Percentiles rank a stretch among this genome's conserved stretches.
phyloP scores from a whole-genome alignment of 2,113 vertebrate species.

The Camarhynchus parvulus region DNA sequence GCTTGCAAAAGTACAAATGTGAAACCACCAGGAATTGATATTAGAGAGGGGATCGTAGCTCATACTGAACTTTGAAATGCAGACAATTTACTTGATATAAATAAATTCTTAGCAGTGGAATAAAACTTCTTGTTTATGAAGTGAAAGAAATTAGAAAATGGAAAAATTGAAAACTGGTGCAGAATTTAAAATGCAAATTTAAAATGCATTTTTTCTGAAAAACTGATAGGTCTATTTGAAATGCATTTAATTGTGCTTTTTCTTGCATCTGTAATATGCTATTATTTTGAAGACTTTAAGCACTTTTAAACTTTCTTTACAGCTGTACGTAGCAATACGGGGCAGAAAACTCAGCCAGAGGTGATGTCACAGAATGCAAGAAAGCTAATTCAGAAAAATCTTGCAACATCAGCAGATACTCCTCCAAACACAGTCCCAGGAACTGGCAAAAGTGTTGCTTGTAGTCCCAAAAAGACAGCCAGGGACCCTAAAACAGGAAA shows the following conservation, averaged over 20 bases:
- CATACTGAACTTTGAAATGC: neutral
- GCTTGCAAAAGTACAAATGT: neutral
- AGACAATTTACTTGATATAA: neutral
- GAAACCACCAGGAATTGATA: neutral
- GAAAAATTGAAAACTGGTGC: neutral
- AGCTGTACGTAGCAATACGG: conserved; percentile 93
- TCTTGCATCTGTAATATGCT: neutral
- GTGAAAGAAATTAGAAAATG: neutral
- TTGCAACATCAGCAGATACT: conserved; percentile 93
- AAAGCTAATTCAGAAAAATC: conserved; percentile 89
- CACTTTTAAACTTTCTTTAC: neutral
- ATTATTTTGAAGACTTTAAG: neutral
- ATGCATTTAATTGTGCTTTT: neutral
- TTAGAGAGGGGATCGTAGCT: neutral
- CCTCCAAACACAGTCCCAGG: conserved; percentile 87
- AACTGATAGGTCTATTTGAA: neutral
- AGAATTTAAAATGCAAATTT: neutral
- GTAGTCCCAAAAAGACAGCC: conserved; percentile 95
- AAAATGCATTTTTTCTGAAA: neutral
- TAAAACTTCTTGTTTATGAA: neutral
- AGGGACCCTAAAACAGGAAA: conserved; percentile 98
- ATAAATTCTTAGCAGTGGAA: neutral
- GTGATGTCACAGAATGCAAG: conserved; percentile 97
- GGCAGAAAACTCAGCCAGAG: conserved; percentile 93
- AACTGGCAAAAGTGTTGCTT: conserved; percentile 88